Evolutionary conservation across 2,113 vertebrate species (phyloP).

Genomic region (Bubo blakistoni): DNA sequence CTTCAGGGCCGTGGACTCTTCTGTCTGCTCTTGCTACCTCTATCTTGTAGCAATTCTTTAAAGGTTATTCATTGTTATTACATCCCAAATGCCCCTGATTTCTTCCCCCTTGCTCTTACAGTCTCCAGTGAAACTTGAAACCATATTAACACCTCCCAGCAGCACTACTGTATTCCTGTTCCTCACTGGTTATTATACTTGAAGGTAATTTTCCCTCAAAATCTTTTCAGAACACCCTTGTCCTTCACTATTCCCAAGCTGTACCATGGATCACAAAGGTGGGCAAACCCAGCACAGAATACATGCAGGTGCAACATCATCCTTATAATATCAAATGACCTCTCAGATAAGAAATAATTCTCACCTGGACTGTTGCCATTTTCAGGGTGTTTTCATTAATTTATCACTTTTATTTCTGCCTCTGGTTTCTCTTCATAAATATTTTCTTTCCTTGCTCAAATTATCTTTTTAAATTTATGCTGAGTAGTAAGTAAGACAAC

Average conservation of each 20-base stretch:
- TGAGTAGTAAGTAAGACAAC: conserved; percentile 9
- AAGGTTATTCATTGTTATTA: conserved; percentile 51
- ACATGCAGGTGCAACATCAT: background rate
- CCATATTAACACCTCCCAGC: background rate
- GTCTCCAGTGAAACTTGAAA: background rate
- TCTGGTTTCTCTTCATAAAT: conserved; percentile 36
- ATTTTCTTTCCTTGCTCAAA: conserved; percentile 30
- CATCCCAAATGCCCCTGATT: background rate
- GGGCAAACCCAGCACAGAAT: background rate
- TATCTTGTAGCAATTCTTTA: background rate
- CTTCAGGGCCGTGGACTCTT: conserved; percentile 25
- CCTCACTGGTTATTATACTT: background rate
- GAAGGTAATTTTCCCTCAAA: background rate
- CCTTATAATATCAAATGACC: background rate
- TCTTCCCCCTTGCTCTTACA: background rate
- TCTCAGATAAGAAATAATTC: background rate
- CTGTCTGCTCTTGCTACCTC: background rate
- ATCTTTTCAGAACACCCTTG: background rate
- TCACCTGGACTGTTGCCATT: background rate
- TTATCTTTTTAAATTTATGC: conserved; percentile 43
- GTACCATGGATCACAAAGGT: background rate
- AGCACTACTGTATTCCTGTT: background rate
- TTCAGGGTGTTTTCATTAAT: conserved; percentile 12
- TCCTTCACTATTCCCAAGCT: background rate
- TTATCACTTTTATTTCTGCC: conserved; percentile 14